These are phyloP conservation scores for Steinernema hermaphroditum DNA, from an alignment of 2,888 invertebrate species.

Conservation along the genomic window DNA sequence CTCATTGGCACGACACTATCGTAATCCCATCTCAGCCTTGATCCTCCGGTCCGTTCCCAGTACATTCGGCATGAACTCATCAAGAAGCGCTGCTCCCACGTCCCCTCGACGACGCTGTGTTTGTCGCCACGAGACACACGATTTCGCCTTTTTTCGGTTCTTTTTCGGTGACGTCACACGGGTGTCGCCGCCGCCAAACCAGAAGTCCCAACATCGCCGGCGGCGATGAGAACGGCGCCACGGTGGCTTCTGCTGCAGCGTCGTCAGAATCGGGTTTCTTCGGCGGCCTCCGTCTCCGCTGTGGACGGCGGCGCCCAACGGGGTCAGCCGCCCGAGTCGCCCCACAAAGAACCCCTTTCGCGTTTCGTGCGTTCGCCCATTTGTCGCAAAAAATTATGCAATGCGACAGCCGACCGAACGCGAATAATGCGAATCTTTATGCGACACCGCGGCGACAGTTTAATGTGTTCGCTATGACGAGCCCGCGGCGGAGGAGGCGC, in stretches of 20 bases:
- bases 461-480: constrained; percentile 18
- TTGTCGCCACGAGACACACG: no score
- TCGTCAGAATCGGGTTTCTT: constrained; percentile 18
- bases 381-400: constrained; percentile 31
- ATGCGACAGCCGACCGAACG: constrained; percentile 26
- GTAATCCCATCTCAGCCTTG: no score
- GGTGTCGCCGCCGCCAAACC: constrained; percentile 9
- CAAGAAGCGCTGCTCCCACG: background rate
- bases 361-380: background rate
- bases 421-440: constrained; percentile 24
- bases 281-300: background rate
- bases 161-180: constrained; percentile 25
- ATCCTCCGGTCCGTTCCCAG: background rate
- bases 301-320: constrained; percentile 10
- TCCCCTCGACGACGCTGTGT: no score
- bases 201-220: constrained; percentile 6
- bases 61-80: background rate
- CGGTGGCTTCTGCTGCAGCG: constrained; percentile 26
- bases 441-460: constrained; percentile 30
- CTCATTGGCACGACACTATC: no score
- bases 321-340: no score
- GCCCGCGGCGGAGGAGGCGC: background rate
- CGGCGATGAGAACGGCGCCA: constrained; percentile 25
- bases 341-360: constrained; percentile 2
- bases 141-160: constrained; percentile 11